Base-by-base conservation (phyloP, 2,113 vertebrate genomes). In the Tylochromis polylepis region DNA sequence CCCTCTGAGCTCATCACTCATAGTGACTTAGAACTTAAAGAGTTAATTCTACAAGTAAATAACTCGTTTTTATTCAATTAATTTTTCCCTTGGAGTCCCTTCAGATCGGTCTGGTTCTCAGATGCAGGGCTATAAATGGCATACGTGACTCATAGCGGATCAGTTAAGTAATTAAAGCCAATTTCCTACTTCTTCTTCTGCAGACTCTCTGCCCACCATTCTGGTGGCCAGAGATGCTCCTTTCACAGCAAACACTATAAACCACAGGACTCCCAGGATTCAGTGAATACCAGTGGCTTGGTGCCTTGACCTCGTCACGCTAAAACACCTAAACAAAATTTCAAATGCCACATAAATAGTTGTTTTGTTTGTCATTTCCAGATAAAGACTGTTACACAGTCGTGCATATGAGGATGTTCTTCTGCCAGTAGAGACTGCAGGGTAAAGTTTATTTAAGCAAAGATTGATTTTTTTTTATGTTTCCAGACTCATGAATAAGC, bases 121-220 rank as follows among this genome's bases (percentile, higher is more conserved):
- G 43, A 88, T 16, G 27, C 41, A 15, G 31, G 16, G 2, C 81
- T 86, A 79, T 85, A 89, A 89, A 83, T 88, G 81, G 24, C 67
- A 20, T 20, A 55, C 14, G 29, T 87, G 88, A 88, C 60, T 90
- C 88, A 93, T 38, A 49, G 36, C 85, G 65, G 86, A 85, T 87
- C 83, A 85, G 38, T 81, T 51, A 4, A 53, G 11, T 81, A 43
- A 65, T 81, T 57, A 75, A 82, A 81, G 70, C 41, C 12, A 31
- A 65, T 77, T 92, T 90, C 87, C 85, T 86, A 4, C 38, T 65
- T 65, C 70, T 11, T 11, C 82, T 67, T 87, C 60, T 22, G 24
- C 60, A 53, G 77, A 82, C 34, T 5, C 15, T 58, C 81, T 82
- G n/a, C 83, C 89, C 85, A 88, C 85, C 55, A 82, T 11, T 38